phyloP scores from a whole-genome alignment of 1,140 invertebrate species.

The Hypothenemus hampei region DNA sequence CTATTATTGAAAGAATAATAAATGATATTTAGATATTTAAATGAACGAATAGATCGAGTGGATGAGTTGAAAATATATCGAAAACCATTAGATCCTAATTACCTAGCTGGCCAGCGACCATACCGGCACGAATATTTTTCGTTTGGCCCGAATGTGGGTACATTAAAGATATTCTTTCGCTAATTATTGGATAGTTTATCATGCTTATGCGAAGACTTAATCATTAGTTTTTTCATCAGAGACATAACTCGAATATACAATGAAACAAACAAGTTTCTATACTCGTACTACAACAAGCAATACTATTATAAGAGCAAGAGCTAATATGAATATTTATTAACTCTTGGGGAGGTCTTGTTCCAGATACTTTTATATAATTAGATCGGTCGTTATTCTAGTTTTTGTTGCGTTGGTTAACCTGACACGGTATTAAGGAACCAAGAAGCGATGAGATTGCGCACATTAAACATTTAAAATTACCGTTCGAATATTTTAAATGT shows the following conservation, averaged over 20 bases:
- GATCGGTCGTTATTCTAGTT: slow-evolving; percentile 16
- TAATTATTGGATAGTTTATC: slow-evolving; percentile 8
- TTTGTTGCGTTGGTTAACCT: slow-evolving; percentile 8
- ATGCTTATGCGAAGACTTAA: slow-evolving; percentile 5
- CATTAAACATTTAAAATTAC: not conserved
- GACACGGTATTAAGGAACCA: slow-evolving; percentile 2
- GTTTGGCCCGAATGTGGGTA: not conserved
- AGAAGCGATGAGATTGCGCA: not conserved
- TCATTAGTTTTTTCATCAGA: not conserved
- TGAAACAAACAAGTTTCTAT: slow-evolving; percentile 21
- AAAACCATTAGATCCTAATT: slow-evolving; percentile 3
- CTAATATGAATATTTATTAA: slow-evolving; percentile 22
- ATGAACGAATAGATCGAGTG: too few relatives aligned
- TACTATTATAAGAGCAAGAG: slow-evolving; percentile 15
- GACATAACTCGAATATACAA: slow-evolving; percentile 15
- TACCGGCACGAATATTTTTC: not conserved
- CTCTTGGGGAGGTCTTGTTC: slow-evolving; percentile 18
- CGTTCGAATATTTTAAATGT: not conserved
- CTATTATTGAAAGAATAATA: too few relatives aligned
- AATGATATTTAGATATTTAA: too few relatives aligned
- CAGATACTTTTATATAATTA: slow-evolving; percentile 15
- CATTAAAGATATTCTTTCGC: slow-evolving; percentile 1
- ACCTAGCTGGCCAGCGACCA: not conserved
- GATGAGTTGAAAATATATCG: not conserved
- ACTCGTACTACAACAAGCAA: slow-evolving; percentile 11